A percentile compares a stretch with the other conserved stretches of the same genome.
Conservation (phyloP, 2,113 vertebrate genomes). For the Ailuropoda melanoleuca region DNA sequence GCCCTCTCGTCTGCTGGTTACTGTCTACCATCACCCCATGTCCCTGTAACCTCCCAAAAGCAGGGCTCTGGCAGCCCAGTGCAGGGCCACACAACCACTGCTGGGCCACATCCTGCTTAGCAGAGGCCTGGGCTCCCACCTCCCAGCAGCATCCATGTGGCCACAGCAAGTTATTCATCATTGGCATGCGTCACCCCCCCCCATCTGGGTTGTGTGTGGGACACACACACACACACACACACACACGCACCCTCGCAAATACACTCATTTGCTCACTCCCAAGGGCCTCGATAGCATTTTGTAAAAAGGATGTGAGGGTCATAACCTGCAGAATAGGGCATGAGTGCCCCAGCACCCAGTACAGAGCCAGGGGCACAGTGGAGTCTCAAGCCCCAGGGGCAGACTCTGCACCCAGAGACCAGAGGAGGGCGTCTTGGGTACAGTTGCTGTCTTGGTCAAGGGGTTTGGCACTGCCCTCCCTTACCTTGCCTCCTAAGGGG, state of each 20-base stretch:
- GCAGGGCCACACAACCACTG: neutral
- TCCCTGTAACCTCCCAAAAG: neutral
- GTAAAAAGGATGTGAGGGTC: neutral
- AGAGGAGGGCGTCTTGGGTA: neutral
- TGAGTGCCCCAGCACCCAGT: neutral
- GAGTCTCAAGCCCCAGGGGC: neutral
- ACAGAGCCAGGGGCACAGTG: neutral
- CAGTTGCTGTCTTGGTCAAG: neutral
- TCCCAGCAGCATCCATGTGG: conserved; percentile 44
- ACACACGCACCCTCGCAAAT: conserved; percentile 18
- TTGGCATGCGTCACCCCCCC: conserved; percentile 27
- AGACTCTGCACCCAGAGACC: neutral
- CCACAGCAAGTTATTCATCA: conserved; percentile 70
- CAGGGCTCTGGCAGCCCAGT: neutral
- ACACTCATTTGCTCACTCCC: conserved; percentile 12
- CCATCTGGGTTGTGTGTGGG: conserved; percentile 71
- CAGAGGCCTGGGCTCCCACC: conserved; percentile 33
- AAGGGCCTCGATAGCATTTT: conserved; percentile 27
- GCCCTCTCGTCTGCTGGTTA: neutral
- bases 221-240: conserved; percentile 45
- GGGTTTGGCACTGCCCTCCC: neutral
- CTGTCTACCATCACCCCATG: neutral
- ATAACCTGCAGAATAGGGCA: neutral
- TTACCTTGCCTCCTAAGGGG: neutral
- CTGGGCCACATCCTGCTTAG: neutral